Evolutionary conservation across 1,140 invertebrate genomes (phyloP), one percentile per base, ranked within the genome.

Genomic region (Branchinecta lynchi): DNA sequence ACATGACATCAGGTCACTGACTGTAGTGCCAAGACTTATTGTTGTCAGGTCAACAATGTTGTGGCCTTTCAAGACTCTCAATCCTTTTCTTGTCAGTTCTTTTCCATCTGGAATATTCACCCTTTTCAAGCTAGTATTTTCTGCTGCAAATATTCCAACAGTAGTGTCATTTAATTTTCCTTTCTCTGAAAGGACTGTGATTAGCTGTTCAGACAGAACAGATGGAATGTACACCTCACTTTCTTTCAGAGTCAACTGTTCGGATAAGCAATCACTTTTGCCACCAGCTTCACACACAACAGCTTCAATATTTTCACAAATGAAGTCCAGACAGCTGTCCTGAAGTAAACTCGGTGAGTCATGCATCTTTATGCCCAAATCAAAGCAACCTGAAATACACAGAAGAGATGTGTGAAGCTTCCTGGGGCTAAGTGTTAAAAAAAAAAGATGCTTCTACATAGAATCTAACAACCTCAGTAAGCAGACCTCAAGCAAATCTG

Each of bases 1-100:
- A 78, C 86, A 88, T 69, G 82, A 83, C 75, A 87, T 84, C 12
- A 87, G 76, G 75, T 87, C 85, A 76, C 86, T 85, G 32, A 87
- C 82, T 65, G 85, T 81, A 7, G 85, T 82, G 73, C 82, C 83
- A 60, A 87, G 77, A 46, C 83, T 82, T 72, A 81, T 83, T 60
- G 85, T 84, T 77, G 87, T 85, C 71, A 90, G 76, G 76, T 83
- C 80, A 72, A 79, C 74, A 65, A 86, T 78, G 77, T 87, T 86
- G 76, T 90, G 87, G 69, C 83, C 79, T 71, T 82, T 83, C 43
- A 90, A 77, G 46, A 86, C 80, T 73, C 83, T 80, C 66, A 89
- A 77, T 9, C 87, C 87, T 74, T 83, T 83, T 44, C 80, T 81
- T 0, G 83, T 83, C 3, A 90, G 76, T 65, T 71, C 70, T 44